These are phyloP conservation scores for Hipparchia sbordonii DNA, from an alignment of 2,888 invertebrate genomes.

Conservation along the genomic window DNA sequence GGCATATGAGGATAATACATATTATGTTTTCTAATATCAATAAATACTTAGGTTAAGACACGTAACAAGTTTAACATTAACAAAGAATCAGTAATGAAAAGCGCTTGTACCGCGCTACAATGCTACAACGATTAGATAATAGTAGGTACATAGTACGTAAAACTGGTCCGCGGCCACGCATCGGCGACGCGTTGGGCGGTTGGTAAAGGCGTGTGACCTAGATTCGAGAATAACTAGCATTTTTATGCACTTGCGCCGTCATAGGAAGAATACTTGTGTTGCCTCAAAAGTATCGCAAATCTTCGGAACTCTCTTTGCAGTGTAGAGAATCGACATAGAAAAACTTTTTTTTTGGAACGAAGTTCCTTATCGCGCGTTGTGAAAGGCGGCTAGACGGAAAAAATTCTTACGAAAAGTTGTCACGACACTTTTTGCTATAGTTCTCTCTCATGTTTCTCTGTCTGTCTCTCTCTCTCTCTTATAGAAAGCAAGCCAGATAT, in stretches of 20 bases:
- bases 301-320: neutral
- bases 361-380: too few species aligned
- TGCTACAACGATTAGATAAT: constrained; percentile 25
- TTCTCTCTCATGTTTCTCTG: too few species aligned
- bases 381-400: too few species aligned
- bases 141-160: constrained; percentile 22
- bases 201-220: constrained; percentile 39
- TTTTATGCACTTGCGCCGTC: constrained; percentile 28
- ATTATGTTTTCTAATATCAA: too few species aligned
- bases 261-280: neutral
- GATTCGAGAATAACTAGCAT: constrained; percentile 43
- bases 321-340: neutral
- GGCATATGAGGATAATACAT: too few species aligned
- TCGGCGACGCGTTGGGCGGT: constrained; percentile 28
- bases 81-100: neutral
- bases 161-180: constrained; percentile 41
- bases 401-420: too few species aligned
- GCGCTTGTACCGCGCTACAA: constrained; percentile 9
- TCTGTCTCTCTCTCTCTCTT: too few species aligned
- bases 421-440: too few species aligned
- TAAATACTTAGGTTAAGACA: neutral
- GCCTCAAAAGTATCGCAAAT: neutral
- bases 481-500: too few species aligned
- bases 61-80: neutral
- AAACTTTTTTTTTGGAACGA: neutral